These are phyloP conservation scores for Boulengeromyrus knoepffleri DNA, from an alignment of 2,113 vertebrate species.

Conservation along the genomic window DNA sequence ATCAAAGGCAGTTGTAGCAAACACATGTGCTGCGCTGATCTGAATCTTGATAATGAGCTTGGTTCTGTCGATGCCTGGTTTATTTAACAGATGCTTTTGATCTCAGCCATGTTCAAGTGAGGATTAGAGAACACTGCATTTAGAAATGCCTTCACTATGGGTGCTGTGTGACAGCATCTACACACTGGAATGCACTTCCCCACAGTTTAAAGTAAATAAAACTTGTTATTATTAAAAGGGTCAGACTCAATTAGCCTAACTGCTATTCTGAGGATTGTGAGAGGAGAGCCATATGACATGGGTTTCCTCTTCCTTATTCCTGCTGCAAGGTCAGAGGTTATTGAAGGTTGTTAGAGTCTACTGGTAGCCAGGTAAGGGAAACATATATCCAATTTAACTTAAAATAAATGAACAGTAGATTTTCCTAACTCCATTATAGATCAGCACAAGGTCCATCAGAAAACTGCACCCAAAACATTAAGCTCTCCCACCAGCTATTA, in stretches of 20 bases:
- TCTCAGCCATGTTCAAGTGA: background rate
- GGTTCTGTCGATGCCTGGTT: background rate
- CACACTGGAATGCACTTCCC: background rate
- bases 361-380: background rate
- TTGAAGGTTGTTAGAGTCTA: background rate
- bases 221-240: background rate
- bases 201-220: background rate
- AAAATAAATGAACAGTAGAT: background rate
- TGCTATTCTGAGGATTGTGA: background rate
- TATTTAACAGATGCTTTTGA: background rate
- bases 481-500: background rate
- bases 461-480: background rate
- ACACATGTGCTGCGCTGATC: background rate
- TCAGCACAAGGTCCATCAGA: background rate
- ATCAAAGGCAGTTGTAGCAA: background rate
- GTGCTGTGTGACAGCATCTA: background rate
- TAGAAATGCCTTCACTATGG: background rate
- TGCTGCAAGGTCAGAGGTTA: background rate
- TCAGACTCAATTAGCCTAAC: background rate
- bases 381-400: background rate
- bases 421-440: background rate
- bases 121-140: background rate
- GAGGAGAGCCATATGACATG: background rate
- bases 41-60: background rate
- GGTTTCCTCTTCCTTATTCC: background rate